Evolutionary conservation across 1,140 invertebrate genomes (phyloP), one percentile per base, ranked within the genome.

Genomic region (Lasaia peninsularis): DNA sequence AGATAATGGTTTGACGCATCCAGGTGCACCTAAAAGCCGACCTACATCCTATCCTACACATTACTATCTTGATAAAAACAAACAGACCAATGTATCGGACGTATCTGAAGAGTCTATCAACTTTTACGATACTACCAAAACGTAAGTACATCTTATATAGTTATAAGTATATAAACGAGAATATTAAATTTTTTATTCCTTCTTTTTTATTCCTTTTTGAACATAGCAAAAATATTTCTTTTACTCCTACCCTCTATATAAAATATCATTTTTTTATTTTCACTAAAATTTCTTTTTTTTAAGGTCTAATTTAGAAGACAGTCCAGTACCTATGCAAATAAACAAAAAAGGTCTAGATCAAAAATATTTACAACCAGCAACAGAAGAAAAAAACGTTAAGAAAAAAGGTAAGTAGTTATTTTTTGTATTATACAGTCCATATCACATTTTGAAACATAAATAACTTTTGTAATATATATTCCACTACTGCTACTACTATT

Each of bases 51-150:
- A 78, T 62, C 89, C 87, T 5, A 85, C 86, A 1, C 88, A 85
- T 48, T 85, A 85, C 44, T 73, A 86, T 49, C 32, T 77, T 8
- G 59, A 66, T 5, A 75, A 72, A 54, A 71, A 70, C 35, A 69
- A 67, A 35, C 55, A 78, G 24, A 72, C 63, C 37, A 64, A 77
- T 60, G 60, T 61, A 0, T 55, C 71, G 2, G 72, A 73, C 21
- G 75, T 70, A 2, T 79, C 82, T 11, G 86, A 88, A 31, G 79
- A 85, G 16, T 80, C 83, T 34, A 79, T 86, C 6, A 84, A 89
- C 59, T 85, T 84, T 60, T 90, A 90, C 67, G 80, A 72, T 1
- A 83, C 85, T 16, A 84, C 82, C 1, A 86, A 83, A 66, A 59
- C 70, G 81, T 86, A 73, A 73, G 80, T 78, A 56, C 24, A 28